These are phyloP conservation scores for Pyrrhosoma nymphula DNA, from an alignment of 2,888 invertebrate species.

Conservation along the genomic window DNA sequence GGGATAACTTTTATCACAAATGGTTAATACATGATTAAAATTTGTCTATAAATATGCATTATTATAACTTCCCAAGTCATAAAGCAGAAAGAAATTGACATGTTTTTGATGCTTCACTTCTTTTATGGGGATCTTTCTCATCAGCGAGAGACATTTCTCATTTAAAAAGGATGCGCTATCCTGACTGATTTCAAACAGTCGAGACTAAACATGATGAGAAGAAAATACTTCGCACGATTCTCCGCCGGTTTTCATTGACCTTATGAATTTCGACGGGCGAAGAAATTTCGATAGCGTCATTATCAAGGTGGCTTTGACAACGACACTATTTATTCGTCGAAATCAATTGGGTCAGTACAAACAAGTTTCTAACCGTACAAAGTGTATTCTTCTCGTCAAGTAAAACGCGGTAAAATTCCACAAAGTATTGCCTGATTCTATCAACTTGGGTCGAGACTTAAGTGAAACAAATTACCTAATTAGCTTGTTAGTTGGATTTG, in stretches of 20 bases:
- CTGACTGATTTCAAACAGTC: neutral
- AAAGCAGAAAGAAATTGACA: neutral
- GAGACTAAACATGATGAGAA: neutral
- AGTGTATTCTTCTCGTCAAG: too few relatives aligned
- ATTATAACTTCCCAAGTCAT: neutral
- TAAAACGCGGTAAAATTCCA: too few relatives aligned
- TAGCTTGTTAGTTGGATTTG: neutral
- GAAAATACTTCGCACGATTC: too few relatives aligned
- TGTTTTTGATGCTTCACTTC: neutral
- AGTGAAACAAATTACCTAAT: neutral
- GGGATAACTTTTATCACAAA: neutral
- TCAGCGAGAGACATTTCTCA: neutral
- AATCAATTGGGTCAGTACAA: too few relatives aligned
- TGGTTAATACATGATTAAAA: neutral
- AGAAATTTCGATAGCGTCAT: too few relatives aligned
- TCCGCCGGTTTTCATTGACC: too few relatives aligned
- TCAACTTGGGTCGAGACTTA: neutral
- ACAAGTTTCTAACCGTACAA: too few relatives aligned
- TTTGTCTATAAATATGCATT: neutral
- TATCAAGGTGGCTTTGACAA: too few relatives aligned
- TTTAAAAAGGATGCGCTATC: neutral
- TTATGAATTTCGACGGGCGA: too few relatives aligned
- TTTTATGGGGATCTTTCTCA: neutral
- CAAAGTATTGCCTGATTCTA: too few relatives aligned
- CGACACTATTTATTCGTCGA: too few relatives aligned